Base-by-base conservation (phyloP, 2,888 invertebrate genomes). In the Phorcus lineatus region DNA sequence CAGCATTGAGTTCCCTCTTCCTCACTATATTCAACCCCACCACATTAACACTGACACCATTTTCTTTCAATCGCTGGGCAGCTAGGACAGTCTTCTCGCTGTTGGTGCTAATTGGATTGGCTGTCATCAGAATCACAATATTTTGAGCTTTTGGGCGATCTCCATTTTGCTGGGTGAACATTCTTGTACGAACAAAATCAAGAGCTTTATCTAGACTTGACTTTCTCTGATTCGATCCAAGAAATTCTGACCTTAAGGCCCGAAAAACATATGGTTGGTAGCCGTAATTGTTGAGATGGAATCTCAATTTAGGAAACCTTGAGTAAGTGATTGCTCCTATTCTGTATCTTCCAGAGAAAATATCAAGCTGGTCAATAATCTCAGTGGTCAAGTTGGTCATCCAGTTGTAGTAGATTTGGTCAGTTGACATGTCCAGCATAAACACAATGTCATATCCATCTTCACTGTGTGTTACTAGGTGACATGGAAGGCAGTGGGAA, bases 241-340 rank as follows among this genome's bases (percentile, higher is more conserved):
- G 19, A 24, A 75, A 53, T 19, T 75, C 52, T 0, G 67, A 31
- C n/a, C 70, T 78, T 19, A 85, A 52, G 11, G 80, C 80, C n/a
- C 77, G 66, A n/a, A 77, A 47, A 17, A 84, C 75, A 77, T 87
- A 84, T 81, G 85, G 84, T 55, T 83, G 77, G 77, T 82, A 84
- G 62, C 78, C 54, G 81, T 83, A 84, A 17, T 79, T 81, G 79
- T 88, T 87, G 17, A 90, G 85, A 53, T 88, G 78, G 80, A 88
- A 87, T 28, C 82, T 77, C 9, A 81, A 74, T 19, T 80, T 82
- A 2, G 88, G 79, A 1, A 67, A 52, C 54, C 78, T 76, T 24
- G 84, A 74, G 85, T 84, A 90, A 17, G 87, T 86, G 80, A 89
- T 80, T n/a, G 87, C 81, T 17, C 87, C 90, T 16, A 90, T 85